These are phyloP conservation scores for Eulithis prunata DNA, from an alignment of 2,888 invertebrate genomes.

Conservation along the genomic window DNA sequence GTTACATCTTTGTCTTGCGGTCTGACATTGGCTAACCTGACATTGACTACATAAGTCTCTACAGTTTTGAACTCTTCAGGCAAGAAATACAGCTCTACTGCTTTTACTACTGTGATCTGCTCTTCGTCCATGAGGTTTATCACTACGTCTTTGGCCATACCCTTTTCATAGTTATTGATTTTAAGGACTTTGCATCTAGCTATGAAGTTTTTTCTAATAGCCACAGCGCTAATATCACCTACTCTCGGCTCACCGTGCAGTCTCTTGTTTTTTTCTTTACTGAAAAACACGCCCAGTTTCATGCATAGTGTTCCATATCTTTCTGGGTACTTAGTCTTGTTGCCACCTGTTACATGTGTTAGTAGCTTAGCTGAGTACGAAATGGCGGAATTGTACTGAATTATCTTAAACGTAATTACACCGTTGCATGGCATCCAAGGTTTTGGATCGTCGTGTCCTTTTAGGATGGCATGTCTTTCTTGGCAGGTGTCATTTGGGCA, in stretches of 20 bases:
- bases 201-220: conserved; percentile 73
- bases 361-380: conserved; percentile 85
- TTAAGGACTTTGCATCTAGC: conserved; percentile 83
- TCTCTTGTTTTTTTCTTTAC: conserved; percentile 62
- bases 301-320: conserved; percentile 62
- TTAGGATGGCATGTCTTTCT: conserved; percentile 85
- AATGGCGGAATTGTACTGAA: conserved; percentile 84
- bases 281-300: conserved; percentile 70
- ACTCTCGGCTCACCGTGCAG: conserved; percentile 70
- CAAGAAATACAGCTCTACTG: conserved; percentile 74
- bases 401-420: conserved; percentile 82
- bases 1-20: conserved; percentile 73
- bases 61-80: conserved; percentile 78
- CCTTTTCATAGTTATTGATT: conserved; percentile 62
- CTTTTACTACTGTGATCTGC: conserved; percentile 63
- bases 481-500: conserved; percentile 85
- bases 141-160: conserved; percentile 62
- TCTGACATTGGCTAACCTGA: conserved; percentile 65
- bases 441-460: conserved; percentile 79
- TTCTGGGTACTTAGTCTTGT: conserved; percentile 59
- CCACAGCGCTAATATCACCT: conserved; percentile 85
- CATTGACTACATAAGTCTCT: conserved; percentile 70
- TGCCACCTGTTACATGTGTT: conserved; percentile 48
- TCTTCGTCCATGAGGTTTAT: conserved; percentile 87
- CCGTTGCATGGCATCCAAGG: conserved; percentile 82